Base-by-base conservation (phyloP, 1,140 invertebrate species). In the Pomphorhynchus laevis region DNA sequence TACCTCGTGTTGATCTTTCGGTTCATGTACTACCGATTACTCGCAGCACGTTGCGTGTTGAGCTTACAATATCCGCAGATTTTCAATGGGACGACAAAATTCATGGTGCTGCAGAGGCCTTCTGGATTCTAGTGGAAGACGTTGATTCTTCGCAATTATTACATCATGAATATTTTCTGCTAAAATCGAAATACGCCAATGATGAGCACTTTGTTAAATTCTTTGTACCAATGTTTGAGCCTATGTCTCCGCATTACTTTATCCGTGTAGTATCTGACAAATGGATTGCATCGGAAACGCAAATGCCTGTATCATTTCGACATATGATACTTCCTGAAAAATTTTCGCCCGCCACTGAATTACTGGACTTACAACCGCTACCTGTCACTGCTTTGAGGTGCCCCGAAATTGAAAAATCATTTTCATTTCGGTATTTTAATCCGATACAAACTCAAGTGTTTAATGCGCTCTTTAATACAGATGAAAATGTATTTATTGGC, bases 381-480 rank as follows among this genome's bases (percentile, higher is more conserved):
- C 84, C 84, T 0, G 70, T 69, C 71, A 59, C 57, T 43, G 64
- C 66, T 33, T 47, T 68, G 17, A 50, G 77, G 45, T 89, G 91
- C 54, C 55, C 67, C 0, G 65, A 67, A 33, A 91, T 72, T 53
- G 80, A 93, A 53, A 57, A 62, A 4, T 57, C 95, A 4, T 95
- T 93, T 5, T 69, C 69, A 45, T 80, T 91, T 50, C 69, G 69
- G 11, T 75, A 84, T 53, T 93, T 98, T 54, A 98, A 98, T 62
- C 79, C 86, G 0, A 91, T 98, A 45, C 89, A 98, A 55, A 98
- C 89, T 0, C 89, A 98, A 53, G 84, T 93, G 4, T 98, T 98
- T 53, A 93, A 95, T 55, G 74, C 84, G 0, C 70, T 93, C 1
- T 98, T 93, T 56, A 93, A 95, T 58, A 77, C 71, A 12, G 82